These are phyloP conservation scores for Marmota monax DNA, from an alignment of 2,113 vertebrate species.

Conservation along the genomic window DNA sequence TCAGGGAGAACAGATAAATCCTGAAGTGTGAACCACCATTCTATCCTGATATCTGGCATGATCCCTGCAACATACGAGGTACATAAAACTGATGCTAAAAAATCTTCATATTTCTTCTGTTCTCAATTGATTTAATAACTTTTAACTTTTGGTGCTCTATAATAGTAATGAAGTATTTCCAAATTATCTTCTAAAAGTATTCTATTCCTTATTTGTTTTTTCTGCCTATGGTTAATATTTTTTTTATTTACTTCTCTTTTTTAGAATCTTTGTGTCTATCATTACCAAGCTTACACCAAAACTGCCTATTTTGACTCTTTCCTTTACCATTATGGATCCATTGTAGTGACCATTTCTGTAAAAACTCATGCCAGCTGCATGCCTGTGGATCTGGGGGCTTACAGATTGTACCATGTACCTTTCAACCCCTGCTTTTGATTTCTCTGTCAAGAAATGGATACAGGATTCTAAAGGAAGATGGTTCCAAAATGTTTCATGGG, in stretches of 20 bases:
- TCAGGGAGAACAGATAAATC: not conserved
- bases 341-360: not conserved
- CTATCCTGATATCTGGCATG: not conserved
- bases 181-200: not conserved
- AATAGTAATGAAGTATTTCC: not conserved
- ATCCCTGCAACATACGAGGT: not conserved
- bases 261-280: not conserved
- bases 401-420: fast-evolving
- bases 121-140: not conserved
- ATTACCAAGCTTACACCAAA: not conserved
- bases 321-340: not conserved
- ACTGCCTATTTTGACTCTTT: not conserved
- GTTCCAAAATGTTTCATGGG: not conserved
- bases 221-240: not conserved
- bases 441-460: not conserved
- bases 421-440: not conserved
- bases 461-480: not conserved
- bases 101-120: not conserved
- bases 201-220: not conserved
- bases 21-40: not conserved
- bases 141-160: not conserved
- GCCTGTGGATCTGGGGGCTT: no score
- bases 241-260: not conserved
- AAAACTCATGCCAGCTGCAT: not conserved
- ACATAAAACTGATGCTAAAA: not conserved